Evolutionary conservation across 2,113 vertebrate species (phyloP).

Genomic region (Riparia riparia): DNA sequence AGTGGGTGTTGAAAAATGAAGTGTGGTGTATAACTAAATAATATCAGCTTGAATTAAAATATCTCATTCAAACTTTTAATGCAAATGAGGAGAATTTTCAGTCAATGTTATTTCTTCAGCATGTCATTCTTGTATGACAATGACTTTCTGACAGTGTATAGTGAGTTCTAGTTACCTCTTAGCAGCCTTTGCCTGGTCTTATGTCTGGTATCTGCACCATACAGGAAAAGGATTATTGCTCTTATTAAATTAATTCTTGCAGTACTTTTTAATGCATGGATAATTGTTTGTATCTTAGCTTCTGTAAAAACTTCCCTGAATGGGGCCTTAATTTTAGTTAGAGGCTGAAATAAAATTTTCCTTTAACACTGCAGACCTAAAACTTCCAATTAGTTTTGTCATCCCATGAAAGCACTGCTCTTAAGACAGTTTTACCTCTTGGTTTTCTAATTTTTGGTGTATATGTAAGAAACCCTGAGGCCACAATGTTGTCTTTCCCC

Average conservation of each 20-base stretch:
- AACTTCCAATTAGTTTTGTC: slow-evolving; percentile 9
- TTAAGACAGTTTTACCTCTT: not conserved
- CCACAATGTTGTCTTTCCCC: not conserved
- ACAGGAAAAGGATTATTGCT: slow-evolving; percentile 47
- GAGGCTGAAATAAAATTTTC: not conserved
- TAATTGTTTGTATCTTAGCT: slow-evolving; percentile 48
- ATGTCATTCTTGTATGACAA: not conserved
- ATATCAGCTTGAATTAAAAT: not conserved
- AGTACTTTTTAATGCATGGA: not conserved
- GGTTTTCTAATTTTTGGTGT: slow-evolving; percentile 38
- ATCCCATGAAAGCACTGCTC: not conserved
- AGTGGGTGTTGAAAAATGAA: not conserved
- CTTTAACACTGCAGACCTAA: not conserved
- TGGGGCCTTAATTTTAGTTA: not conserved
- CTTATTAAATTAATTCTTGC: slow-evolving; percentile 43
- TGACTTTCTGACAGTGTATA: slow-evolving; percentile 4
- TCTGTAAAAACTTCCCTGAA: not conserved
- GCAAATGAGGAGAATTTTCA: not conserved
- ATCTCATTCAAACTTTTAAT: not conserved
- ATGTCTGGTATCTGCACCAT: slow-evolving; percentile 8
- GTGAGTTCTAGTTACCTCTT: slow-evolving; percentile 29
- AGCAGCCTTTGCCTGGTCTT: not conserved
- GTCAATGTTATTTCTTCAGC: not conserved
- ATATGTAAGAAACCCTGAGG: not conserved
- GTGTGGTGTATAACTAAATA: not conserved